A percentile compares a stretch with the other conserved stretches of the same genome.
Conservation (phyloP, 2,797 vertebrate species). For the Melanotaenia pygmaea region DNA sequence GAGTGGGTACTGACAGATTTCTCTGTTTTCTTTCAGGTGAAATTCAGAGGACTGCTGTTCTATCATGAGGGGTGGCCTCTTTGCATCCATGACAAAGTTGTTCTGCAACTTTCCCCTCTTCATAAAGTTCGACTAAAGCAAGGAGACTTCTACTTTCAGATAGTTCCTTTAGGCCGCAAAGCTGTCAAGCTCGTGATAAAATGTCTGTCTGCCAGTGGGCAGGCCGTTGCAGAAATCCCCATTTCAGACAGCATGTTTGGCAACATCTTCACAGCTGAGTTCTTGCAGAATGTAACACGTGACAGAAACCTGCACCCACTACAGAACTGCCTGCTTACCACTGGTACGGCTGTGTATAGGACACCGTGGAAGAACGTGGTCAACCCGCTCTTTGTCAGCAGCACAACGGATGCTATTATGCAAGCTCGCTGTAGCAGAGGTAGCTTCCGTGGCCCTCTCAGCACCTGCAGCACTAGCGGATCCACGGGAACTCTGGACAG, state of each 20-base stretch:
- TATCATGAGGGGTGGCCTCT: conserved; percentile 89
- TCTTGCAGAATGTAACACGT: conserved; percentile 86
- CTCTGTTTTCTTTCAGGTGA: conserved; percentile 75
- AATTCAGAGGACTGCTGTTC: conserved; percentile 83
- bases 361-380: conserved; percentile 88
- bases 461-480: conserved; percentile 76
- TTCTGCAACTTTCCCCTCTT: conserved; percentile 86
- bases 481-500: conserved; percentile 85
- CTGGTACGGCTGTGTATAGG: conserved; percentile 82
- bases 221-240: conserved; percentile 83
- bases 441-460: conserved; percentile 75
- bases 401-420: conserved; percentile 80
- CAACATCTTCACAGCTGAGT: conserved; percentile 86
- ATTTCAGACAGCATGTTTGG: conserved; percentile 87
- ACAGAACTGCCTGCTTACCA: conserved; percentile 87
- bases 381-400: conserved; percentile 84
- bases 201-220: conserved; percentile 85
- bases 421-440: conserved; percentile 71
- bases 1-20: conserved; percentile 38
- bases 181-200: conserved; percentile 87
- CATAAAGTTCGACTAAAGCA: conserved; percentile 86
- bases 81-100: conserved; percentile 87
- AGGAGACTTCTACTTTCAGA: conserved; percentile 89
- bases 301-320: conserved; percentile 82
- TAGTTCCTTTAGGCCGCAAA: conserved; percentile 84